These are phyloP conservation scores for Desmodus rotundus DNA, from an alignment of 2,113 vertebrate species.

Conservation along the genomic window DNA sequence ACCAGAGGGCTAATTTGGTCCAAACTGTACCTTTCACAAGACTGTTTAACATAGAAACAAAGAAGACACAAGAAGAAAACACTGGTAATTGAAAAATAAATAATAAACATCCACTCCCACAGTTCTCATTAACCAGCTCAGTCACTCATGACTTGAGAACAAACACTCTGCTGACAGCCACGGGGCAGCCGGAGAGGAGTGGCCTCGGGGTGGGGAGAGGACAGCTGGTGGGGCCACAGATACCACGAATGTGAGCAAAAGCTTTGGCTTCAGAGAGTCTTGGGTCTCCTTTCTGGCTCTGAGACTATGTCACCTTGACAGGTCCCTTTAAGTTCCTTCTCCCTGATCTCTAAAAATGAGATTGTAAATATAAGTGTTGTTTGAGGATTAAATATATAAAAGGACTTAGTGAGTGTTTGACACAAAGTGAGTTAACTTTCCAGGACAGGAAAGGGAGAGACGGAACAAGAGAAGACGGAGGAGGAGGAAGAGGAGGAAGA, in stretches of 20 bases:
- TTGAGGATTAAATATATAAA: not conserved
- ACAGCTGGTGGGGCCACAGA: not conserved
- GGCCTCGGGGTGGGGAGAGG: not conserved
- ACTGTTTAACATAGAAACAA: conserved; percentile 38
- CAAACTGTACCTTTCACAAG: not conserved
- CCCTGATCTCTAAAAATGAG: not conserved
- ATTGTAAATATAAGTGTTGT: not conserved
- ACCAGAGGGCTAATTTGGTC: not conserved
- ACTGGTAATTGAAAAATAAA: not conserved
- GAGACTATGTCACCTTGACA: not conserved
- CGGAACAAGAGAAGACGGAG: not conserved
- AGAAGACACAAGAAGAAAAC: not conserved
- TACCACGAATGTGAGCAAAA: not conserved
- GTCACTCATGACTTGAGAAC: not conserved
- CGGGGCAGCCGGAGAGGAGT: not conserved
- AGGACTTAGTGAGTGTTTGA: not conserved
- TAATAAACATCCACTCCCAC: not conserved
- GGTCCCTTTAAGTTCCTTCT: not conserved
- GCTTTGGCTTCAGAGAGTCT: not conserved
- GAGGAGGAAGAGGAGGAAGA: too few relatives aligned
- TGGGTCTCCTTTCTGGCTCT: not conserved
- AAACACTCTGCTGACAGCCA: not conserved
- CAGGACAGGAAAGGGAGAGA: not conserved
- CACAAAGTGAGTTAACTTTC: not conserved
- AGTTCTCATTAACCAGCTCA: not conserved